Evolutionary conservation across 2,113 vertebrate species (phyloP).

Genomic region (Lophochroa leadbeateri): DNA sequence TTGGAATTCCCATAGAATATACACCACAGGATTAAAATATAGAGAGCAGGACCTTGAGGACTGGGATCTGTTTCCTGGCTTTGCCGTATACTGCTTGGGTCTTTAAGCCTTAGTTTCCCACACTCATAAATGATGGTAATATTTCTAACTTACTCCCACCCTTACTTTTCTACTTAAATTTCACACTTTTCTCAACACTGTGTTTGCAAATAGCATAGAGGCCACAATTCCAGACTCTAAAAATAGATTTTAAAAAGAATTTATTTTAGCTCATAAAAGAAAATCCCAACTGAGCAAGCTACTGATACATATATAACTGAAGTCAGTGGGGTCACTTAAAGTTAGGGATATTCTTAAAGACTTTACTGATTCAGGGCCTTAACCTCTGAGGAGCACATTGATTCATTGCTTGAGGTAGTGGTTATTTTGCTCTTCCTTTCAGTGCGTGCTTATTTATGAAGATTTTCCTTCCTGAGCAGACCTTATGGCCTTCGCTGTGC

Average conservation of each 20-base stretch:
- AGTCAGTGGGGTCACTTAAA: background rate
- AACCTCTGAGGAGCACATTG: background rate
- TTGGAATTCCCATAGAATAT: background rate
- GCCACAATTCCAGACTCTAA: background rate
- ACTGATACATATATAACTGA: background rate
- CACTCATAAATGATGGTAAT: background rate
- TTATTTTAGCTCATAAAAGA: background rate
- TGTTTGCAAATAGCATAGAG: background rate
- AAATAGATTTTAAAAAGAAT: background rate
- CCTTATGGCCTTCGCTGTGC: background rate
- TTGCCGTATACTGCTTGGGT: background rate
- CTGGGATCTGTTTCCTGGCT: background rate
- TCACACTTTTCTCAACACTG: background rate
- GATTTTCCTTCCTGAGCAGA: constrained; percentile 1
- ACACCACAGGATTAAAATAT: background rate
- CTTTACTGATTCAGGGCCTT: background rate
- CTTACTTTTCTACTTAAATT: background rate
- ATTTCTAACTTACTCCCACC: background rate
- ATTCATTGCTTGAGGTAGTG: background rate
- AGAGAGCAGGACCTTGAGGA: background rate
- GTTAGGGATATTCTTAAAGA: background rate
- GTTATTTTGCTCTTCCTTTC: constrained; percentile 7
- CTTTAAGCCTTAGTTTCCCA: background rate
- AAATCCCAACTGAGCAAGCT: background rate
- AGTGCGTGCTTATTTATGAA: background rate